These are phyloP conservation scores for Himalopsyche anomala DNA, from an alignment of 2,888 invertebrate species.

Conservation along the genomic window DNA sequence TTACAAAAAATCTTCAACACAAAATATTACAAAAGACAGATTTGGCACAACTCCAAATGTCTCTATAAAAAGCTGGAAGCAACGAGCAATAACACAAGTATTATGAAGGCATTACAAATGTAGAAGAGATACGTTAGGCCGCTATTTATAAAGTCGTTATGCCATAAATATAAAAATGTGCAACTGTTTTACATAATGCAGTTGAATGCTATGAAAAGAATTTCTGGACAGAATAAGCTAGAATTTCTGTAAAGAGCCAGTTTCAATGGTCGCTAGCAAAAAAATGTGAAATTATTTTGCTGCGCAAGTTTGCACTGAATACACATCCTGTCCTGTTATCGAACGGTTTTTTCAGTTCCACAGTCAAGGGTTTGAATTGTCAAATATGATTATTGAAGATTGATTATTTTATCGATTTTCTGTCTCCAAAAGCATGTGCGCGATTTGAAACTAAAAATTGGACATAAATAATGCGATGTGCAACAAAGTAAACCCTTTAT, in stretches of 20 bases:
- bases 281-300: neutral
- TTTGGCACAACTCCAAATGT: conserved; percentile 8
- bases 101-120: conserved; percentile 31
- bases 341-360: no score
- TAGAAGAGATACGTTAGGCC: neutral
- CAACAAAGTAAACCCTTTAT: no score
- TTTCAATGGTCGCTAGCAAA: neutral
- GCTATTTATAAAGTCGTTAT: conserved; percentile 25
- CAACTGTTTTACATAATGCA: conserved; percentile 27
- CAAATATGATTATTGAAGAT: no score
- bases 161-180: conserved; percentile 14
- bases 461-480: no score
- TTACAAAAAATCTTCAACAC: neutral
- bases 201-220: conserved; percentile 16
- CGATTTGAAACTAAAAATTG: no score
- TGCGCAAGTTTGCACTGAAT: neutral
- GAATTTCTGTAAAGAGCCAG: neutral
- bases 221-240: neutral
- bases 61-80: conserved; percentile 20
- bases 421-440: no score
- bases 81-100: conserved; percentile 34
- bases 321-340: no score
- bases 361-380: no score
- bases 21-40: conserved; percentile 30
- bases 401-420: no score